phyloP scores from a whole-genome alignment of 1,140 invertebrate species.

The Aphelinus certus region DNA sequence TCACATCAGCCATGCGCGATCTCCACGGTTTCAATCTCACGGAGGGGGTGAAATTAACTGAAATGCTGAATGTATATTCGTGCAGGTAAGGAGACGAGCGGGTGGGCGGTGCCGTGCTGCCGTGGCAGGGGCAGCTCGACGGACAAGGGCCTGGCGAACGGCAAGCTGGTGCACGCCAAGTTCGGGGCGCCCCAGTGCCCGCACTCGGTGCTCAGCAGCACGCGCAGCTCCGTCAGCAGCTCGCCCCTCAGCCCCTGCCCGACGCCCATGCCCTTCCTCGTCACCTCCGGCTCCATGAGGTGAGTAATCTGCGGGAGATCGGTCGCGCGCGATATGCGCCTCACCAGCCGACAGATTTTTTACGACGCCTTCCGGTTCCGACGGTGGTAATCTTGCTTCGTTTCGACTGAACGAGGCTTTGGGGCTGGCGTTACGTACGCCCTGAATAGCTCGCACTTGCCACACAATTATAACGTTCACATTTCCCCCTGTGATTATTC shows the following conservation, averaged over 20 bases:
- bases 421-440: too few relatives aligned
- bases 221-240: conserved; percentile 70
- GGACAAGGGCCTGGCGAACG: conserved; percentile 45
- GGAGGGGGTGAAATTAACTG: too few relatives aligned
- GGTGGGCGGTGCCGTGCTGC: conserved; percentile 32
- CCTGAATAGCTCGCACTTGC: too few relatives aligned
- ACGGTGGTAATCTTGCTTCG: too few relatives aligned
- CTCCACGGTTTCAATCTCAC: too few relatives aligned
- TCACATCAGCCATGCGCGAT: too few relatives aligned
- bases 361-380: too few relatives aligned
- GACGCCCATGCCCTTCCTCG: conserved; percentile 77
- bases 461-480: too few relatives aligned
- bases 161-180: conserved; percentile 55
- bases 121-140: conserved; percentile 41
- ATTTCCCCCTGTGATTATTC: too few relatives aligned
- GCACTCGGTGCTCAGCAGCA: conserved; percentile 74
- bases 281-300: conserved; percentile 75
- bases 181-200: conserved; percentile 73
- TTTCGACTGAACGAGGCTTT: too few relatives aligned
- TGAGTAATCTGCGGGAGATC: conserved; percentile 53
- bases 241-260: conserved; percentile 73
- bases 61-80: too few relatives aligned
- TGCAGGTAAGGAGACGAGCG: conserved; percentile 55
- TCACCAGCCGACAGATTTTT: too few relatives aligned
- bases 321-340: conserved; percentile 8